A percentile compares a stretch with the other conserved stretches of the same genome.
Evolutionary conservation across 2,113 vertebrate genomes (phyloP).

Genomic region (Labrus mixtus): DNA sequence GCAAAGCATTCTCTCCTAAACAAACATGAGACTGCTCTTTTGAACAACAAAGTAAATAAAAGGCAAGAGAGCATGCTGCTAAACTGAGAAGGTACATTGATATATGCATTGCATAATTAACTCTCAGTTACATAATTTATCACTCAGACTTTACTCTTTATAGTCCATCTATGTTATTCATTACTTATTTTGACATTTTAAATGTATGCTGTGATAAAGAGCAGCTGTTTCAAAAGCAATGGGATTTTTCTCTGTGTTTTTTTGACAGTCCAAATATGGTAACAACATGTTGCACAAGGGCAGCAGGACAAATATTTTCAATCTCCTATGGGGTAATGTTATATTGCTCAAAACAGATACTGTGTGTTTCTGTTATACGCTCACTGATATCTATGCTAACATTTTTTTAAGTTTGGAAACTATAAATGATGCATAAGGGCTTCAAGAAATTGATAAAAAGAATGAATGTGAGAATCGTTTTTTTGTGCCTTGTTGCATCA

Average conservation of each 20-base stretch:
- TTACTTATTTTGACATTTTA: too few species aligned
- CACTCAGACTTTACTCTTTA: too few species aligned
- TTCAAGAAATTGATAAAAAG: constrained; percentile 3
- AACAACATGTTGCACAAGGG: neutral
- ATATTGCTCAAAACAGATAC: constrained; percentile 9
- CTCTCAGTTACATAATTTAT: too few species aligned
- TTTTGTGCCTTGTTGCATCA: constrained; percentile 8
- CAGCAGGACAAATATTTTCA: neutral
- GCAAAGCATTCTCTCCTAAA: too few species aligned
- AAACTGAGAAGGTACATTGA: neutral
- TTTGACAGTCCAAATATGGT: neutral
- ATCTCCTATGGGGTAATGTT: neutral
- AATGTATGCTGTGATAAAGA: too few species aligned
- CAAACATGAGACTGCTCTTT: neutral
- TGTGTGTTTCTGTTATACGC: neutral
- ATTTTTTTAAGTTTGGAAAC: constrained; percentile 13
- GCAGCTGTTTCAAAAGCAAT: neutral
- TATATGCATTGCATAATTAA: too few species aligned
- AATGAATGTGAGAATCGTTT: constrained; percentile 12
- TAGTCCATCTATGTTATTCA: too few species aligned
- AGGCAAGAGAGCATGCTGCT: neutral
- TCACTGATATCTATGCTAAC: neutral
- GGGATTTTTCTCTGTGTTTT: neutral
- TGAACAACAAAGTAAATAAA: neutral
- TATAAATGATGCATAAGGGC: constrained; percentile 1